These are phyloP conservation scores for Aspiorhynchus laticeps DNA, from an alignment of 2,113 vertebrate genomes.

Conservation along the genomic window DNA sequence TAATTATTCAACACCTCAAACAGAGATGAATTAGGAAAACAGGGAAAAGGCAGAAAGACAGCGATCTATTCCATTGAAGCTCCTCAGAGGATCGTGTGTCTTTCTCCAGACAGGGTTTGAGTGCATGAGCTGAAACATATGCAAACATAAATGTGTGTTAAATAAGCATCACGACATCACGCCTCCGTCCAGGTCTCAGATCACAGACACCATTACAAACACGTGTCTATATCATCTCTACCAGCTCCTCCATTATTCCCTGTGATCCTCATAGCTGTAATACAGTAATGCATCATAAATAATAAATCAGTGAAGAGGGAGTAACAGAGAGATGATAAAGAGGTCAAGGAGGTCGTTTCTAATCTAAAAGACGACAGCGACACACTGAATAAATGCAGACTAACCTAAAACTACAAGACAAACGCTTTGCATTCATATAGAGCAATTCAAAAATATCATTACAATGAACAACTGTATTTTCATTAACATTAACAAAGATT, in stretches of 20 bases:
- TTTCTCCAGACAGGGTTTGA: background rate
- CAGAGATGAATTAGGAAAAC: background rate
- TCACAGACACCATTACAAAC: background rate
- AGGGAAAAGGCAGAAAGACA: constrained; percentile 1
- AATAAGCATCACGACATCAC: constrained; percentile 21
- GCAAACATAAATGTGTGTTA: constrained; percentile 32
- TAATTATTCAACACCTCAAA: constrained; percentile 52
- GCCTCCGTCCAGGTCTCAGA: too few relatives aligned
- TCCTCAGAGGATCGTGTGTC: background rate
- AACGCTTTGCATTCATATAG: too few relatives aligned
- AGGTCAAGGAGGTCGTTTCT: constrained; percentile 5
- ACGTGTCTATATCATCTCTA: background rate
- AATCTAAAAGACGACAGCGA: background rate
- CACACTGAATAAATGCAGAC: background rate
- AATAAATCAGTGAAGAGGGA: background rate
- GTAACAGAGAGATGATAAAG: background rate
- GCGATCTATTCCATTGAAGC: constrained; percentile 37
- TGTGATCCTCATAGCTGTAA: constrained; percentile 14
- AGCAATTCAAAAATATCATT: too few relatives aligned
- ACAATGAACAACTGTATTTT: too few relatives aligned
- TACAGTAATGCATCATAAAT: constrained; percentile 12
- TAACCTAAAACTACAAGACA: too few relatives aligned
- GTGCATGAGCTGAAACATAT: too few relatives aligned
- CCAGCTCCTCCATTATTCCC: background rate
- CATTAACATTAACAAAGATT: too few relatives aligned